These are phyloP conservation scores for Tupaia chinensis DNA, from an alignment of 2,113 vertebrate species.

Conservation along the genomic window DNA sequence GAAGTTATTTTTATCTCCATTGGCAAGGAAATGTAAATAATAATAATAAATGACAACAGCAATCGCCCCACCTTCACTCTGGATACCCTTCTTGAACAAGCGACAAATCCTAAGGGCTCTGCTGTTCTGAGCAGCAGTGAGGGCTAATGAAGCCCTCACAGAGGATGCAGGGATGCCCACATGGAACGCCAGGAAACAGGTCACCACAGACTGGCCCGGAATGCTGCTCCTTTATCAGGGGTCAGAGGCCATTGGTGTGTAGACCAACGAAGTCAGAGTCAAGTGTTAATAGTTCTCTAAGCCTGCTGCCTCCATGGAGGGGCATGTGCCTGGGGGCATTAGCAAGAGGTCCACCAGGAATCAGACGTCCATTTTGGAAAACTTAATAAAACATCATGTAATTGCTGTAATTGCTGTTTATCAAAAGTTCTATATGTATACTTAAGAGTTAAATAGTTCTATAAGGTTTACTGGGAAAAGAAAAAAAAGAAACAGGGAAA, in stretches of 20 bases:
- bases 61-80: background rate
- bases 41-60: background rate
- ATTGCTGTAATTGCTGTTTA: background rate
- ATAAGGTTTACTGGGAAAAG: background rate
- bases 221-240: accelerated
- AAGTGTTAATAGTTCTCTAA: background rate
- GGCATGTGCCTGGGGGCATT: accelerated
- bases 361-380: background rate
- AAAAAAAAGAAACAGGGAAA: background rate
- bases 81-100: background rate
- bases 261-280: background rate
- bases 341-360: background rate
- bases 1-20: background rate
- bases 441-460: background rate
- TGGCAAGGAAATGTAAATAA: constrained; percentile 24
- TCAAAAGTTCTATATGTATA: background rate
- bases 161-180: background rate
- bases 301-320: background rate
- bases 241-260: background rate
- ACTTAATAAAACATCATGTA: background rate
- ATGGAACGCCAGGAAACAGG: background rate
- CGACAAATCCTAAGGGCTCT: background rate
- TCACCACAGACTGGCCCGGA: background rate
- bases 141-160: background rate
- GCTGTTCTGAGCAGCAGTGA: background rate